Evolutionary conservation across 2,797 vertebrate genomes (phyloP).

Genomic region (Gambelia wislizenii): DNA sequence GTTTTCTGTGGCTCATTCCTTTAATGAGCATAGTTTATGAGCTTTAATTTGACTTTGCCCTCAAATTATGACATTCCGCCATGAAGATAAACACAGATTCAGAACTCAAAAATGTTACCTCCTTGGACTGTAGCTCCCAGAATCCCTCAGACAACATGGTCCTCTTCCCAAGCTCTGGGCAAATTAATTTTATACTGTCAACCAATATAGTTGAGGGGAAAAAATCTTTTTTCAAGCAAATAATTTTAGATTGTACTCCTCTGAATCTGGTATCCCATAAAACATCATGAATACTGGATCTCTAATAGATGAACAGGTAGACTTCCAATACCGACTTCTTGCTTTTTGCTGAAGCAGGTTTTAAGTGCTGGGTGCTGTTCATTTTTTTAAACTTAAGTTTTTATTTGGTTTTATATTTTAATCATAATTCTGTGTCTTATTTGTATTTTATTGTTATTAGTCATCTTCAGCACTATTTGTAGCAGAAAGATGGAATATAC

Average conservation of each 20-base stretch:
- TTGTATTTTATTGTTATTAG: neutral
- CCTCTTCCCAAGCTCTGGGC: no score
- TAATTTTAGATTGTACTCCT: neutral
- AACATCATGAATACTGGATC: neutral
- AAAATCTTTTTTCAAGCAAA: no score
- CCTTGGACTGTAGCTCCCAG: no score
- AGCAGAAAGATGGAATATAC: neutral
- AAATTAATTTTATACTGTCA: neutral
- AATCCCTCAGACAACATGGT: no score
- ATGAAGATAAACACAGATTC: neutral
- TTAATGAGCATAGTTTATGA: neutral
- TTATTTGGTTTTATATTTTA: neutral
- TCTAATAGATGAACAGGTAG: neutral
- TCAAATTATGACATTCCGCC: neutral
- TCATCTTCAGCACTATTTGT: neutral
- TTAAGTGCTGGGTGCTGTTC: neutral
- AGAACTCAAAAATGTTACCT: no score
- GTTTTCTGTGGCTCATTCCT: neutral
- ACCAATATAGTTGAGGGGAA: no score
- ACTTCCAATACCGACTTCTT: neutral
- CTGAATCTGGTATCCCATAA: neutral
- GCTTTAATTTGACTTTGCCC: neutral
- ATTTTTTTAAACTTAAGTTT: neutral
- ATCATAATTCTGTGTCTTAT: neutral
- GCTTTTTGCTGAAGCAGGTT: neutral